Conservation (phyloP, 2,797 vertebrate species). For the Astyanax mexicanus region DNA sequence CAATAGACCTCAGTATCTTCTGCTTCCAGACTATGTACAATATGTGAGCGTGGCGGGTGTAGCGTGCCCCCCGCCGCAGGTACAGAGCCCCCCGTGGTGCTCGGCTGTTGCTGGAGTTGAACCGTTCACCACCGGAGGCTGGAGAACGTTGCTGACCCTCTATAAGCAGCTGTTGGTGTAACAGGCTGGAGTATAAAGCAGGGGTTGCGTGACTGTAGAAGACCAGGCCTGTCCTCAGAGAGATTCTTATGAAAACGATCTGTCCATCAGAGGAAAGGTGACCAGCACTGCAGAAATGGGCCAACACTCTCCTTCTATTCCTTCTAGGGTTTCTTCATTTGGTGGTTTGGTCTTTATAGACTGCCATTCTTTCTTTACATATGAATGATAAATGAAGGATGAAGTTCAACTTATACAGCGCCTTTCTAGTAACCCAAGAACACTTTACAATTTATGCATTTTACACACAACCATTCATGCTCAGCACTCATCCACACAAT, state of each 20-base stretch:
- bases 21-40: background rate
- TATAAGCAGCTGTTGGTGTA: conserved; percentile 51
- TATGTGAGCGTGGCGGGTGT: background rate
- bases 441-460: too few relatives aligned
- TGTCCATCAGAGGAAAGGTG: conserved; percentile 72
- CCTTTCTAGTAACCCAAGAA: too few relatives aligned
- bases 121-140: background rate
- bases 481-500: too few relatives aligned
- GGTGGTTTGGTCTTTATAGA: background rate
- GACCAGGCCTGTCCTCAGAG: conserved; percentile 62
- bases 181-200: conserved; percentile 62
- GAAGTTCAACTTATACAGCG: too few relatives aligned
- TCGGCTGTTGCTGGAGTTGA: background rate
- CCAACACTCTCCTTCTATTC: conserved; percentile 23
- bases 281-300: conserved; percentile 75
- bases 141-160: conserved; percentile 47
- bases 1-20: background rate
- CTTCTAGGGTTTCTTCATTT: background rate
- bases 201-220: conserved; percentile 76
- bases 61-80: background rate
- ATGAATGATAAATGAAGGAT: too few relatives aligned
- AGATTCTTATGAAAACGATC: conserved; percentile 80
- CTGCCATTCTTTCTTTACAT: background rate
- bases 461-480: too few relatives aligned
- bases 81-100: background rate